Evolutionary conservation across 2,797 vertebrate species (phyloP).

Genomic region (Perodicticus potto): DNA sequence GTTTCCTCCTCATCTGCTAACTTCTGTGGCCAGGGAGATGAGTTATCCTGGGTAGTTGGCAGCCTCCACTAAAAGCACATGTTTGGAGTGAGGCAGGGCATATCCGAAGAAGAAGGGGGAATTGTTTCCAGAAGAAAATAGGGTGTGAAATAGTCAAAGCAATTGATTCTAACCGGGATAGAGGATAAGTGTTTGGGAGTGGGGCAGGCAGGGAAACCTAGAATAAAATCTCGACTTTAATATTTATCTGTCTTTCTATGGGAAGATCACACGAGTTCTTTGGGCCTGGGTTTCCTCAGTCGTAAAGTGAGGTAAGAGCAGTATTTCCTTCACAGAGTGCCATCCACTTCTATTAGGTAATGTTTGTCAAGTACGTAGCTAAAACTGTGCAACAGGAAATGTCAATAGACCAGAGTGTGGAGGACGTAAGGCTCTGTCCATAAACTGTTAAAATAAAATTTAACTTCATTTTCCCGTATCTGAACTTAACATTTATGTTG

Average conservation of each 20-base stretch:
- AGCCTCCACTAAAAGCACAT: not conserved
- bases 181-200: not conserved
- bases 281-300: not conserved
- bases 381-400: not conserved
- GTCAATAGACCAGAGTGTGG: not conserved
- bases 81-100: not conserved
- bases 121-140: conserved; percentile 34
- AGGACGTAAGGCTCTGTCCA: not conserved
- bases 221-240: not conserved
- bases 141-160: not conserved
- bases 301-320: not conserved
- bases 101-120: not conserved
- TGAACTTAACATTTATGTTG: not conserved
- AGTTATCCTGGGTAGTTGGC: not conserved
- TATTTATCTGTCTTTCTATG: not conserved
- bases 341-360: not conserved
- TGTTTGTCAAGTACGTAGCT: not conserved
- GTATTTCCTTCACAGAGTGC: not conserved
- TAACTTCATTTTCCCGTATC: not conserved
- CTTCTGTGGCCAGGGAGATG: not conserved
- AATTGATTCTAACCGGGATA: not conserved
- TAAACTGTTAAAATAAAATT: not conserved
- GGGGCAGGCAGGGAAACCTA: not conserved
- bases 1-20: not conserved
- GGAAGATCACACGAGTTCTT: not conserved